A percentile compares a stretch with the other conserved stretches of the same genome.
These are phyloP conservation scores for Drosophila planitibia DNA, from an alignment of 2,888 invertebrate species.

Conservation along the genomic window DNA sequence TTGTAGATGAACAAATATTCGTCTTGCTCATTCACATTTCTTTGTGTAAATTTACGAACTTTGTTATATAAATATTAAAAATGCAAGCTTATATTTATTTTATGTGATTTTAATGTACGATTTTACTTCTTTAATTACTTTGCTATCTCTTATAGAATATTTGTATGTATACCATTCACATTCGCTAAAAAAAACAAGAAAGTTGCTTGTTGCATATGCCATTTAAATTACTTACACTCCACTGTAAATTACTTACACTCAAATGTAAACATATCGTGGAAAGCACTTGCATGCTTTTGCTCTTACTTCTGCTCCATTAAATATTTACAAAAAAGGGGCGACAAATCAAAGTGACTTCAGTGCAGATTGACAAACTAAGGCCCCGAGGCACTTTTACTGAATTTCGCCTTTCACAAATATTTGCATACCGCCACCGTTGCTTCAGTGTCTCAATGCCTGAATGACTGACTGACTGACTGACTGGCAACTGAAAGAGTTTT, in stretches of 20 bases:
- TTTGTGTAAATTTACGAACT: not conserved
- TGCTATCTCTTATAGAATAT: not conserved
- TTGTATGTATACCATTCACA: not conserved
- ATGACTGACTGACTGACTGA: conserved; percentile 33
- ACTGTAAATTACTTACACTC: conserved; percentile 30
- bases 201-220: not conserved
- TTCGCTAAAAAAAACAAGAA: not conserved
- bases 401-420: conserved; percentile 69
- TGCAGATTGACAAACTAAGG: conserved; percentile 54
- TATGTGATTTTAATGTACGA: not conserved
- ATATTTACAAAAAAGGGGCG: conserved; percentile 72
- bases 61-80: not conserved
- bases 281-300: conserved; percentile 21
- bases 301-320: conserved; percentile 73
- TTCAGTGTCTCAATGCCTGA: conserved; percentile 27
- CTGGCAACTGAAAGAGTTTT: conserved; percentile 60
- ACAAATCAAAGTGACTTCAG: conserved; percentile 75
- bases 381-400: conserved; percentile 64
- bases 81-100: not conserved
- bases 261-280: conserved; percentile 46
- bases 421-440: conserved; percentile 61
- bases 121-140: not conserved
- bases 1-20: not conserved
- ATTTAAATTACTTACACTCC: conserved; percentile 19
- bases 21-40: not conserved